A percentile compares a stretch with the other conserved stretches of the same genome.
These are phyloP conservation scores for Tursiops truncatus DNA, from an alignment of 2,113 vertebrate genomes.

Conservation along the genomic window DNA sequence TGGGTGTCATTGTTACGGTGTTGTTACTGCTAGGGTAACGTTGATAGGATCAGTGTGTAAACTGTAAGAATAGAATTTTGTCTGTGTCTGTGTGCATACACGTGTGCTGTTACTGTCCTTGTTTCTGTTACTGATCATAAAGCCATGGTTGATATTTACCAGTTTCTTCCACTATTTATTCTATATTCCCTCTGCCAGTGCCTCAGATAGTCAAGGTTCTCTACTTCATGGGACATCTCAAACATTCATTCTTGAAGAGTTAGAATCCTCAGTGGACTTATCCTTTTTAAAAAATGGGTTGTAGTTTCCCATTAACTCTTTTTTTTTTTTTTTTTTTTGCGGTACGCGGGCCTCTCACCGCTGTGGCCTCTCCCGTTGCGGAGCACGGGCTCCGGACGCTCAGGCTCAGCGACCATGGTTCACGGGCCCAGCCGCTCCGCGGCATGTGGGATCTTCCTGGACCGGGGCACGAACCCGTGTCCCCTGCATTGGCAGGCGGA, in stretches of 20 bases:
- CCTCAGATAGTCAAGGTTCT: neutral
- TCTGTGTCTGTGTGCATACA: neutral
- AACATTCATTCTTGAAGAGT: constrained; percentile 30
- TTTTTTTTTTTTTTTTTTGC: too few relatives aligned
- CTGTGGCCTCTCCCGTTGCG: too few relatives aligned
- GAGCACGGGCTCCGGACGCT: too few relatives aligned
- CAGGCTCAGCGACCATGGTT: too few relatives aligned
- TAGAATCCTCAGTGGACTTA: neutral
- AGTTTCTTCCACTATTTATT: constrained; percentile 2
- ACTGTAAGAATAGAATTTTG: neutral
- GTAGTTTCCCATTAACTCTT: constrained; percentile 24
- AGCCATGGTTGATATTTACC: neutral
- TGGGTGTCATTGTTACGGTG: neutral
- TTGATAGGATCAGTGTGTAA: neutral
- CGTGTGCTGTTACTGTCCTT: neutral
- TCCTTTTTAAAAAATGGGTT: neutral
- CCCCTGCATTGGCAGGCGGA: too few relatives aligned
- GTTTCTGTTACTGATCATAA: neutral
- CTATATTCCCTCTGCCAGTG: neutral
- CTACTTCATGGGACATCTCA: neutral
- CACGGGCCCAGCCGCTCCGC: too few relatives aligned
- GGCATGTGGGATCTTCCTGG: too few relatives aligned
- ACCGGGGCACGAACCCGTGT: too few relatives aligned
- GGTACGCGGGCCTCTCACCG: too few relatives aligned
- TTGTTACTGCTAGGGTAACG: neutral